Percentiles rank a stretch among this genome's conserved stretches.
phyloP scores from a whole-genome alignment of 2,797 vertebrate genomes.

The Knipowitschia caucasica region DNA sequence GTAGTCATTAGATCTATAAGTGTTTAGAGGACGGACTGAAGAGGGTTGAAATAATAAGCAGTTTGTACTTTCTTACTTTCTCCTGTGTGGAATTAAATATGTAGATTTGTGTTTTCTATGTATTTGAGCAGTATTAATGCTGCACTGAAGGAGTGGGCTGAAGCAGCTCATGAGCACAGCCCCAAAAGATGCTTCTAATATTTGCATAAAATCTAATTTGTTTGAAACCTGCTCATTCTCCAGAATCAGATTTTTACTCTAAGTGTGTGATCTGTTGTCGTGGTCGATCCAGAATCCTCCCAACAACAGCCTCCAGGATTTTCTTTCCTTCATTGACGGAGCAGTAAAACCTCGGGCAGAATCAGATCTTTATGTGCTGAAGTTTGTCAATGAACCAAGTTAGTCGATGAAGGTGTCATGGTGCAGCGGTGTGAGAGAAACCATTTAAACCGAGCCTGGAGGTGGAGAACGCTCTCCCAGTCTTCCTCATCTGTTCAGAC shows the following conservation, averaged over 20 bases:
- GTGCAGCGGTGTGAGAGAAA: constrained; percentile 20
- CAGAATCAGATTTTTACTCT: constrained; percentile 4
- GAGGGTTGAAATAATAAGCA: too few relatives aligned
- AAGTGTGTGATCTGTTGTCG: constrained; percentile 1
- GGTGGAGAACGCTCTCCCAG: constrained; percentile 34
- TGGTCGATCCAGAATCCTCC: constrained; percentile 11
- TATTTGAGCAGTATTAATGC: too few relatives aligned
- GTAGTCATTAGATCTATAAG: too few relatives aligned
- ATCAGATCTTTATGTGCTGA: constrained; percentile 32
- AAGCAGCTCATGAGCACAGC: background rate
- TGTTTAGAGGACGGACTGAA: too few relatives aligned
- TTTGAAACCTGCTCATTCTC: background rate
- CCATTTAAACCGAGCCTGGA: too few relatives aligned
- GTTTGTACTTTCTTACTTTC: too few relatives aligned
- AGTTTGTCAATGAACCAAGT: constrained; percentile 28
- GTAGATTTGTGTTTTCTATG: too few relatives aligned
- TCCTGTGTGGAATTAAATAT: too few relatives aligned
- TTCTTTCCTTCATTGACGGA: constrained; percentile 28
- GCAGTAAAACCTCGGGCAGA: constrained; percentile 26
- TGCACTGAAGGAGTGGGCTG: too few relatives aligned
- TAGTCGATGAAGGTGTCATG: constrained; percentile 25
- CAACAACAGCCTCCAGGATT: constrained; percentile 18
- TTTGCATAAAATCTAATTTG: background rate
- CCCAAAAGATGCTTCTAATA: background rate
- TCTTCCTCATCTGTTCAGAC: constrained; percentile 28